Conservation (phyloP, 2,797 vertebrate genomes). For the Lemur catta region DNA sequence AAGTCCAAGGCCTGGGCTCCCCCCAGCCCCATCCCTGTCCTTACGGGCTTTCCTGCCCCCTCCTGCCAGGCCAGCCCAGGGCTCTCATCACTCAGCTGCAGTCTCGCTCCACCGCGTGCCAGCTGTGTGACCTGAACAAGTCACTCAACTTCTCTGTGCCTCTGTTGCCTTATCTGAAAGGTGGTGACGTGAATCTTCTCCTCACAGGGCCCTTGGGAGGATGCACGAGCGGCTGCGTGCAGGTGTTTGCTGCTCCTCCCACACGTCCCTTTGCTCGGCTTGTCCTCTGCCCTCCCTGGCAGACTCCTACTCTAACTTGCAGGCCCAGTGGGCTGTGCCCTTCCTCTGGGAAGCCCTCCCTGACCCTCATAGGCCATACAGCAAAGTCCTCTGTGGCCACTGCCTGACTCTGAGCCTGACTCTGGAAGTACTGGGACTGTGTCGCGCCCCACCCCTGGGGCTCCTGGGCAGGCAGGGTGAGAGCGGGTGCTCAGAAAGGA, state of each 20-base stretch:
- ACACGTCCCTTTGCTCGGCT: fast-evolving
- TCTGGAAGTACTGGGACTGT: neutral
- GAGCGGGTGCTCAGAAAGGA: neutral
- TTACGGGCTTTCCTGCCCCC: neutral
- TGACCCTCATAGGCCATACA: fast-evolving
- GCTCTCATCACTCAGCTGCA: neutral
- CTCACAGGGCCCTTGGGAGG: neutral
- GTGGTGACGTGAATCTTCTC: fast-evolving
- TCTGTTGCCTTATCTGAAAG: neutral
- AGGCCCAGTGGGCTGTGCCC: neutral
- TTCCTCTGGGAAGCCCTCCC: neutral
- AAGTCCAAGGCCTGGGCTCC: neutral
- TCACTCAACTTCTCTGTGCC: neutral
- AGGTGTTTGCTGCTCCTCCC: neutral
- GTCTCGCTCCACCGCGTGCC: neutral
- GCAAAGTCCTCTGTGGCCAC: neutral
- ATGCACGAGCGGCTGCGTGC: fast-evolving
- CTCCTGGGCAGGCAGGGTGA: neutral
- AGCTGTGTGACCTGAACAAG: neutral
- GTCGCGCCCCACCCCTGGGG: too few species aligned
- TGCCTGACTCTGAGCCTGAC: fast-evolving
- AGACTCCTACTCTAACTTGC: neutral
- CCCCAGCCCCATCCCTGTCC: neutral
- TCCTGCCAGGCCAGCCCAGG: neutral
- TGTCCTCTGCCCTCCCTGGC: too few species aligned